Evolutionary conservation across 2,888 invertebrate genomes (phyloP), one percentile per base, ranked within the genome.

Genomic region (Acrobasis repandana): DNA sequence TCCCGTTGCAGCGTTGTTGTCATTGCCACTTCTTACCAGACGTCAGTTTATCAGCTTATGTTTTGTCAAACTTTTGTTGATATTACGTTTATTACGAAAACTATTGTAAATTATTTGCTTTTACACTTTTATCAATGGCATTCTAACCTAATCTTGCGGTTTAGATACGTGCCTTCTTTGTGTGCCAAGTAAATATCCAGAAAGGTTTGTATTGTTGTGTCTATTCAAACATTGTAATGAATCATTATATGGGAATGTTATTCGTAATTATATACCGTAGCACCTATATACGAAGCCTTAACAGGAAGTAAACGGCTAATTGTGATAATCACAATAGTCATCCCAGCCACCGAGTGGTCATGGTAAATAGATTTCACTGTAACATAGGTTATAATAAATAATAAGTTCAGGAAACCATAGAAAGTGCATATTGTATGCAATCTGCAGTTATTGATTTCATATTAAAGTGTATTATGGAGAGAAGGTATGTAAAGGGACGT

Each of bases 11-110:
- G 70, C 64, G 68, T 72, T 68, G 68, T 71, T 74, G 70, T 67
- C 69, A 65, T 66, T 64, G 61, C 67, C 67, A 66, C 71, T 77
- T 80, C 79, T 78, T 74, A 63, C 63, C 65, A 72, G 75, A 74
- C 80, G 86, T 85, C 86, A 85, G 74, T 81, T 83, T 76, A 76
- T 77, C 79, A 82, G 73, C 68, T 73, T 79, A 64, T 68, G 80
- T 80, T 82, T 82, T 88, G 85, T 87, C 90, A 90, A 88, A 88
- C 81, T 89, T 82, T 89, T 90, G 89, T 91, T 91, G 89, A 85
- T 90, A 85, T 81, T 85, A 80, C 79, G 77, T 81, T 72, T 77
- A 78, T 78, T 74, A 75, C 74, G 70, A 70, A 76, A 83, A 78
- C 77, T 83, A 77, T 72, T 71, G 69, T 79, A 67, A 71, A 69